Percentiles rank a stretch among this genome's conserved stretches.
These are phyloP conservation scores for Drosophila takahashii DNA, from an alignment of 1,140 invertebrate species.

Conservation along the genomic window DNA sequence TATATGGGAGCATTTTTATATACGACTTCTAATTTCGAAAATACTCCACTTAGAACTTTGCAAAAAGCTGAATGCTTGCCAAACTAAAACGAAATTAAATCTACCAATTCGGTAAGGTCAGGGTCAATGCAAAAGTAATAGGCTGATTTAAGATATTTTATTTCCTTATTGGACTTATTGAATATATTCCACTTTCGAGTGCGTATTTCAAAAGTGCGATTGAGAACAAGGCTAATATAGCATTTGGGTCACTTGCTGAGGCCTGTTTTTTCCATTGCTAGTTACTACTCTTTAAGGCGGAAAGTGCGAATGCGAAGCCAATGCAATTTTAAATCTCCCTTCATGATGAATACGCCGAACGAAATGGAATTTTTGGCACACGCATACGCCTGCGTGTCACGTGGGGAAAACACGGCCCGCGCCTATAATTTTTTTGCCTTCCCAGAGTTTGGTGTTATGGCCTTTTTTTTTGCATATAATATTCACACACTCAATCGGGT, in stretches of 20 bases:
- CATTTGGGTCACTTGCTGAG: neutral
- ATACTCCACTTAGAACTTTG: neutral
- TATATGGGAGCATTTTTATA: neutral
- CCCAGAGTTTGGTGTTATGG: constrained; percentile 9
- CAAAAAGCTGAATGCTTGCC: neutral
- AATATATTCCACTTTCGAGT: neutral
- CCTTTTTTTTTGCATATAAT: constrained; percentile 6
- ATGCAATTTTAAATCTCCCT: constrained; percentile 18
- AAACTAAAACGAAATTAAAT: neutral
- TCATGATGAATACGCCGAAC: constrained; percentile 7
- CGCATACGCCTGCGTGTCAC: constrained; percentile 48
- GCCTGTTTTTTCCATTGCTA: neutral
- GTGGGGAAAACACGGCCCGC: constrained; percentile 37
- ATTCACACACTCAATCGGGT: constrained; percentile 2
- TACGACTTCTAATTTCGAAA: too few relatives aligned
- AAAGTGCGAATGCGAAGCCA: constrained; percentile 11
- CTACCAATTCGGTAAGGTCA: constrained; percentile 1
- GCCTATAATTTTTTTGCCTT: constrained; percentile 31
- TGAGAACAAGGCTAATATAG: too few relatives aligned
- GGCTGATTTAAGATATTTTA: neutral
- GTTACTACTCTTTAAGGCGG: neutral
- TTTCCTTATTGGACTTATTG: neutral
- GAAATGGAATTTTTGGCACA: constrained; percentile 39
- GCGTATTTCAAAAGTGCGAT: neutral
- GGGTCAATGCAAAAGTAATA: neutral